These are phyloP conservation scores for Pipa parva DNA, from an alignment of 2,113 vertebrate species.

Conservation along the genomic window DNA sequence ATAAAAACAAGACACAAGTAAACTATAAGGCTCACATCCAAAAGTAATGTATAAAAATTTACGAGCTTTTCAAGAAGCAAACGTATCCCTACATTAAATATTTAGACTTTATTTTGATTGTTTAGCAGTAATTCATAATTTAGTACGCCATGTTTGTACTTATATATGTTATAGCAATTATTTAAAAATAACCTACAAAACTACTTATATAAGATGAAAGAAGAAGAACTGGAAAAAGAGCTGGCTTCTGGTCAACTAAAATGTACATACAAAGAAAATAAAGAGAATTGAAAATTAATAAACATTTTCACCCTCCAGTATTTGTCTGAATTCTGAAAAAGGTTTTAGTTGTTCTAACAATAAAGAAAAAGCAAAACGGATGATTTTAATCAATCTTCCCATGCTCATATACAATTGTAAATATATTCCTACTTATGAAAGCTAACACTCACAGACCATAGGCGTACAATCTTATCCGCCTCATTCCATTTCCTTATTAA, in stretches of 20 bases:
- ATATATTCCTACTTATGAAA: conserved; percentile 52
- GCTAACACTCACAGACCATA: conserved; percentile 13
- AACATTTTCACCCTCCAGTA: conserved; percentile 72
- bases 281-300: conserved; percentile 69
- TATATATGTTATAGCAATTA: too few relatives aligned
- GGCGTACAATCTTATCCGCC: conserved; percentile 26
- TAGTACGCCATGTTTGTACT: too few relatives aligned
- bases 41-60: too few relatives aligned
- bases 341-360: conserved; percentile 75
- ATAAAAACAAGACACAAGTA: too few relatives aligned
- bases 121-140: too few relatives aligned
- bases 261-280: conserved; percentile 80
- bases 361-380: conserved; percentile 62
- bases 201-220: too few relatives aligned
- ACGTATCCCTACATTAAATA: too few relatives aligned
- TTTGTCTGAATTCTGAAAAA: conserved; percentile 72
- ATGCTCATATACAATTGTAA: conserved; percentile 29
- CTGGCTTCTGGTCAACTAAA: conserved; percentile 74
- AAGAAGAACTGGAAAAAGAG: too few relatives aligned
- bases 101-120: too few relatives aligned
- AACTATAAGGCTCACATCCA: too few relatives aligned
- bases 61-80: too few relatives aligned
- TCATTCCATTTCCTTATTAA: conserved; percentile 57
- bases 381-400: conserved; percentile 62
- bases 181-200: too few relatives aligned